Evolutionary conservation across 1,140 invertebrate genomes (phyloP), one percentile per base, ranked within the genome.

Genomic region (Leptopilina boulardi): DNA sequence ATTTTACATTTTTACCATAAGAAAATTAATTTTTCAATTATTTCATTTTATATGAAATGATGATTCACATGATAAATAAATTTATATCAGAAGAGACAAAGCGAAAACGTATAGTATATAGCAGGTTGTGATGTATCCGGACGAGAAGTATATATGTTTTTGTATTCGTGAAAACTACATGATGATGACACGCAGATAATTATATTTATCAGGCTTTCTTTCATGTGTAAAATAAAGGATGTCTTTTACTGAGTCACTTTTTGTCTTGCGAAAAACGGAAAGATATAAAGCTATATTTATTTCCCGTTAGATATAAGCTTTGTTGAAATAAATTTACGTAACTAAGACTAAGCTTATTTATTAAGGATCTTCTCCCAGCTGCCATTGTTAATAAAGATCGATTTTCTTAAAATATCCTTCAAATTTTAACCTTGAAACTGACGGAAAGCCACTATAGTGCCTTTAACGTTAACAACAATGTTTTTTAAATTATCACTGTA

Each of bases 101-200:
- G 23, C 21, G 13, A 15, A 66, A 66, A 66, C 6, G 56, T 26
- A 1, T n/a, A n/a, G 47, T 18, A n/a, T n/a, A 15, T 51, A n/a
- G n/a, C n/a, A n/a, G n/a, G 47, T 51, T 51, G 47, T 51, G 47
- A 51, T 51, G 47, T 51, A 51, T n/a, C n/a, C 47, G 18, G 18
- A 51, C 47, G 15, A 42, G 41, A 38, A 38, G 34, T 38, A 9
- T 13, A 59, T 11, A 23, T n/a, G n/a, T n/a, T 30, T 66, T 66
- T 66, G 23, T n/a, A n/a, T 66, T 66, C 15, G 26, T 11, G 15
- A 30, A 30, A 3, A 6, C 30, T 30, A 38, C 34, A 11, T 30
- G 56, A 30, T 30, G 56, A 30, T 66, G 13, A 66, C 54, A 59
- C 56, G 13, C 47, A 51, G 47, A 66, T 66, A 66, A 66, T 26